phyloP scores from a whole-genome alignment of 2,797 vertebrate species.

The Sylvia borin region DNA sequence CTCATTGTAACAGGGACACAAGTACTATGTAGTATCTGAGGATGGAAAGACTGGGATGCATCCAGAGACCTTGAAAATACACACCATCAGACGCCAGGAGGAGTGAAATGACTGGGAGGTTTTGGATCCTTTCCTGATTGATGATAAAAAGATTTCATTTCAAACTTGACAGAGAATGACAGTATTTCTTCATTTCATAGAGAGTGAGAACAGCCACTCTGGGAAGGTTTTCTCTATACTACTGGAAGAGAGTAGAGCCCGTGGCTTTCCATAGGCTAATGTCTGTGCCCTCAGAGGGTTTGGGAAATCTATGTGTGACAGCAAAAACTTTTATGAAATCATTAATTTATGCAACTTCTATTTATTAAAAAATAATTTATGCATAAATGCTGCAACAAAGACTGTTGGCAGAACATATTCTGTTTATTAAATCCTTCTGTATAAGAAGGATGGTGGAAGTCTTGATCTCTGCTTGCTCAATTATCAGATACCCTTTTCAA shows the following conservation, averaged over 20 bases:
- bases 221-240: neutral
- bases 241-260: neutral
- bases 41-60: neutral
- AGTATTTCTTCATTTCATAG: neutral
- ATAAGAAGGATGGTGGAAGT: neutral
- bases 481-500: neutral
- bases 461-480: neutral
- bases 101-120: neutral
- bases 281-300: neutral
- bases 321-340: neutral
- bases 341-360: neutral
- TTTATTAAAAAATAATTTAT: neutral
- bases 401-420: neutral
- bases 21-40: neutral
- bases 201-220: neutral
- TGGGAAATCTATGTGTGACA: neutral
- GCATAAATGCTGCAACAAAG: neutral
- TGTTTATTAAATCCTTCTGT: neutral
- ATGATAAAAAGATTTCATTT: neutral
- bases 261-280: neutral
- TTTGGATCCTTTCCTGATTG: neutral
- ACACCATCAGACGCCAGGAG: neutral
- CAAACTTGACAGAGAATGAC: neutral
- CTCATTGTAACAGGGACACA: neutral
- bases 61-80: slow-evolving; percentile 16